Base-by-base conservation (phyloP, 2,113 vertebrate species). In the Saguinus midas region DNA sequence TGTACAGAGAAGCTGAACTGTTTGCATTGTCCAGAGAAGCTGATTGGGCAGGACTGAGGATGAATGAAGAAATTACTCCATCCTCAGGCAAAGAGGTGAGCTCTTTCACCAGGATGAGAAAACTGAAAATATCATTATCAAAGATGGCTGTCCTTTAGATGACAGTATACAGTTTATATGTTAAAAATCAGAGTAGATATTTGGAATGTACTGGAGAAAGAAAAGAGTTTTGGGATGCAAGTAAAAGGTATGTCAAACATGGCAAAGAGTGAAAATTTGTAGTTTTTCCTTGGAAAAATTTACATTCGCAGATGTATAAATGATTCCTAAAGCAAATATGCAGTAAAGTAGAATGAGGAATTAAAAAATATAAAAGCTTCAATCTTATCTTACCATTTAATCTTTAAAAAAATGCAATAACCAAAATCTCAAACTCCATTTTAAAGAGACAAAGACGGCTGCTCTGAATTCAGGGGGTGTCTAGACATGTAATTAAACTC, bases 401-500 rank as follows among this genome's bases (percentile, higher is more conserved):
- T 73, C 21, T 57, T 90, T 82, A 21, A 80, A 95, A 86, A 87
- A 93, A 94, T 88, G 14, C 45, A 96, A 50, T 68, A 52, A 88
- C 66, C 57, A 90, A 68, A 84, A 29, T n/a, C 27, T 57, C 64
- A 87, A 94, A 88, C 32, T 95, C 72, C 68, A 64, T 91, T 91
- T 91, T 87, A 91, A 98, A 96, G 14, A 73, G 64, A 43, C 55
- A 96, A 96, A 95, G 10, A 94, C 29, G 29, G 86, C 80, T 91
- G 9, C 45, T 97, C 82, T 85, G 82, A 92, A 98, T 98, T 97
- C 92, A 98, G 50, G 83, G 85, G 93, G 75, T 5, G 94, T 98
- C 98, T 98, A 98, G 98, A 97, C 98, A 95, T 96, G 45, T 86
- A 98, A 98, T 98, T 98, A 98, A 98, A 95, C 14, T 95, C 64